Conservation (phyloP, 2,888 invertebrate genomes). For the Gandaritis pyraliata region DNA sequence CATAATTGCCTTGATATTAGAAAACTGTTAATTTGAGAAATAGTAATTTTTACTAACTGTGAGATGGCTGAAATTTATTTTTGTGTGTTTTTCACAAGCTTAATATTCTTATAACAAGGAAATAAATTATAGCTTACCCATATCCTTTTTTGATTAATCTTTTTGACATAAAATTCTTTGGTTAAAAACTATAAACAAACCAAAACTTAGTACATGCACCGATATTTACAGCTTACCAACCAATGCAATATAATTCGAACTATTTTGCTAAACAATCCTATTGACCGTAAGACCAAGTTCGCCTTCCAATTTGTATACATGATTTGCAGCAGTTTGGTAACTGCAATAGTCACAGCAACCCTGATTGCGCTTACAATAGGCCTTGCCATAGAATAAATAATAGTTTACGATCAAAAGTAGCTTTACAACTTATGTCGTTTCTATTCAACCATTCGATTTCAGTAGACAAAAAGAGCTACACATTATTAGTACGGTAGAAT, state of each 20-base stretch:
- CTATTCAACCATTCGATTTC: too few species aligned
- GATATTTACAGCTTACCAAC: conserved; percentile 3
- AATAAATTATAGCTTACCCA: too few species aligned
- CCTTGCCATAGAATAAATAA: conserved; percentile 35
- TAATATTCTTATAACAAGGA: too few species aligned
- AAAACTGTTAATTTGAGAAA: too few species aligned
- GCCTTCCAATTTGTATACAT: conserved; percentile 30
- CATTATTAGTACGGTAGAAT: too few species aligned
- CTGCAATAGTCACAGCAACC: conserved; percentile 38
- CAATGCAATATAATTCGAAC: conserved; percentile 14
- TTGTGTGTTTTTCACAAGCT: too few species aligned
- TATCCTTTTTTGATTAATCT: too few species aligned
- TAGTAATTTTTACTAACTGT: too few species aligned
- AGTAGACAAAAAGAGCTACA: too few species aligned
- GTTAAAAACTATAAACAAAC: not conserved
- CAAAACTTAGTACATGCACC: not conserved
- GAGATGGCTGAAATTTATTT: too few species aligned
- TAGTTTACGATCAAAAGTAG: conserved; percentile 6
- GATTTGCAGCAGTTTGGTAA: conserved; percentile 36
- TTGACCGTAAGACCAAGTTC: conserved; percentile 29
- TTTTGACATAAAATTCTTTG: too few species aligned
- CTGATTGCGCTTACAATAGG: conserved; percentile 48
- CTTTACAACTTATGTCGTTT: conserved; percentile 12
- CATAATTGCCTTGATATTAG: too few species aligned
- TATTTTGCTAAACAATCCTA: conserved; percentile 23